phyloP scores from a whole-genome alignment of 2,888 invertebrate genomes.

The Epistrophe eligans region DNA sequence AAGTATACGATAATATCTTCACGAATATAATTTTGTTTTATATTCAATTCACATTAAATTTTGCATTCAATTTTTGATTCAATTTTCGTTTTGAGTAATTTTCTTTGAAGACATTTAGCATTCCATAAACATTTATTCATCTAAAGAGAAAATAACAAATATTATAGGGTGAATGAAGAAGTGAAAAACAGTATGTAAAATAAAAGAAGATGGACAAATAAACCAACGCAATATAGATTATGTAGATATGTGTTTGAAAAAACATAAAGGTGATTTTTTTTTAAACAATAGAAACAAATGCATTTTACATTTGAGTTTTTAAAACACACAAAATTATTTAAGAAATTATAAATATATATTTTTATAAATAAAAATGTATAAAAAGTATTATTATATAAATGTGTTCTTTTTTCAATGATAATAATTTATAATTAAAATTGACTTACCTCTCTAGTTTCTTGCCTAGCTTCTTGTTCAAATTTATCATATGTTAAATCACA shows the following conservation, averaged over 20 bases:
- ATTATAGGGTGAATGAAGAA: constrained; percentile 18
- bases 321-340: neutral
- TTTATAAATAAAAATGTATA: neutral
- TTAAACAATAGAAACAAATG: constrained; percentile 17
- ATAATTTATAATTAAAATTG: constrained; percentile 72
- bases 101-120: constrained; percentile 60
- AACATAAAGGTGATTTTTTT: neutral
- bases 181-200: constrained; percentile 7
- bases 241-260: neutral
- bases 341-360: neutral
- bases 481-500: constrained; percentile 89
- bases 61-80: constrained; percentile 59
- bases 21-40: neutral
- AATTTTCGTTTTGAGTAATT: constrained; percentile 46
- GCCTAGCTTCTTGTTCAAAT: constrained; percentile 87
- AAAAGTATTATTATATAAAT: constrained; percentile 7
- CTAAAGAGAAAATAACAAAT: constrained; percentile 45
- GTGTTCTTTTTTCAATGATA: neutral
- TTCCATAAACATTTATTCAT: constrained; percentile 70
- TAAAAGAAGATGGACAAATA: constrained; percentile 16
- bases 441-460: constrained; percentile 89
- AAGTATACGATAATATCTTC: neutral
- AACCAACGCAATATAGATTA: neutral
- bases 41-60: constrained; percentile 56
- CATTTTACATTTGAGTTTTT: neutral